These are phyloP conservation scores for Lutraria rhynchaena DNA, from an alignment of 1,140 invertebrate genomes.

Conservation along the genomic window DNA sequence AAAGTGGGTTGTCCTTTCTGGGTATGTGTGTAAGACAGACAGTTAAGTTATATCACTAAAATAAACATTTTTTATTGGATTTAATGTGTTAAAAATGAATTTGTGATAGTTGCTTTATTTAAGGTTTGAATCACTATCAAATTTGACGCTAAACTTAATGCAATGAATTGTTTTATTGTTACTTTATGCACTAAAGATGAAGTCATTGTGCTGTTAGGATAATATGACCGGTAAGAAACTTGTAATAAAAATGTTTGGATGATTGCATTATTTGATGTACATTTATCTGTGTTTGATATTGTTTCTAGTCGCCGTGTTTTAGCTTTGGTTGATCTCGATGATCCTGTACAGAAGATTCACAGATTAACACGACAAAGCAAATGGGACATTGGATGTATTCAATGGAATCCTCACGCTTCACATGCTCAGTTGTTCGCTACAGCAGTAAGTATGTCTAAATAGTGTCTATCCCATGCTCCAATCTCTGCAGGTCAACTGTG, in stretches of 20 bases:
- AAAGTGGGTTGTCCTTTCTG: slow-evolving; percentile 91
- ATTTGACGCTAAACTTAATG: background rate
- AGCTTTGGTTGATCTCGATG: slow-evolving; percentile 90
- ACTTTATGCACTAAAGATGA: background rate
- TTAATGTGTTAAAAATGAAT: too few species aligned
- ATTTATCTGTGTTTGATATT: background rate
- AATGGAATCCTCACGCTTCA: slow-evolving; percentile 93
- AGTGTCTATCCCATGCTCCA: too few species aligned
- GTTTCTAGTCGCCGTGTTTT: slow-evolving; percentile 88
- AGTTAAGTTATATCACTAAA: too few species aligned
- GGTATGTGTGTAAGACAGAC: slow-evolving; percentile 84
- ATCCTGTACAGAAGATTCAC: slow-evolving; percentile 88
- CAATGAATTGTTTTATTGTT: background rate
- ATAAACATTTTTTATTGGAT: too few species aligned
- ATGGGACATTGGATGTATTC: slow-evolving; percentile 95
- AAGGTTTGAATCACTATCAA: background rate
- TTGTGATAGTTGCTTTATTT: background rate
- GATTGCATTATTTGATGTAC: background rate
- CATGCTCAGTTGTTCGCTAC: slow-evolving; percentile 93
- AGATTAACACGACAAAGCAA: slow-evolving; percentile 94
- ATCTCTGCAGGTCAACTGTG: too few species aligned
- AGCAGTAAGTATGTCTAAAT: slow-evolving; percentile 89
- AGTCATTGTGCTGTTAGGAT: background rate
- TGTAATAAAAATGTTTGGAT: background rate
- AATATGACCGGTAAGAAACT: background rate